A percentile compares a stretch with the other conserved stretches of the same genome.
Evolutionary conservation across 2,797 vertebrate species (phyloP).

Genomic region (Bovichtus diacanthus): DNA sequence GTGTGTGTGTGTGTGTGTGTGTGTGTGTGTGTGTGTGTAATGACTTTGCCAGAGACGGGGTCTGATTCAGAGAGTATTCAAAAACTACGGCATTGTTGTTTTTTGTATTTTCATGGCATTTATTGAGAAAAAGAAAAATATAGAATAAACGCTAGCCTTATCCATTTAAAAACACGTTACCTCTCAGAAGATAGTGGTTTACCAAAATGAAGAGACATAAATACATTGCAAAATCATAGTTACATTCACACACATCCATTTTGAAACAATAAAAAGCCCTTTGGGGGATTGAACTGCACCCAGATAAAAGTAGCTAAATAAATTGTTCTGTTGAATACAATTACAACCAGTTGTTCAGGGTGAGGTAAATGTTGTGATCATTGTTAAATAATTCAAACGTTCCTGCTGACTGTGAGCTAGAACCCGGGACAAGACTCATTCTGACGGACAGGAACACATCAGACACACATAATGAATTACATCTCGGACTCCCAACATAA

Average conservation of each 20-base stretch:
- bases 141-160: not conserved
- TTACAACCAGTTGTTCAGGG: not conserved
- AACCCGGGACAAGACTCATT: not conserved
- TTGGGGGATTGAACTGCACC: not conserved
- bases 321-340: not conserved
- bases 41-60: not conserved
- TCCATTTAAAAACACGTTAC: not conserved
- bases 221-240: not conserved
- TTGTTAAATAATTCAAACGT: not conserved
- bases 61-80: not conserved
- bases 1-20: too few species aligned
- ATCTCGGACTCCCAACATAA: not conserved
- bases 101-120: not conserved
- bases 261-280: not conserved
- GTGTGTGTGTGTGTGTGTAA: too few species aligned
- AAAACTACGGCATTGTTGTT: too few species aligned
- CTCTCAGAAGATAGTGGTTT: not conserved
- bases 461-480: conserved; percentile 17
- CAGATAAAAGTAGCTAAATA: not conserved
- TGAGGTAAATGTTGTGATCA: not conserved
- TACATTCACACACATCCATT: not conserved
- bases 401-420: not conserved
- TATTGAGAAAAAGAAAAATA: not conserved
- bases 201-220: not conserved
- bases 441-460: not conserved